Base-by-base conservation (phyloP, 1,140 invertebrate species). In the Anoplophora glabripennis region DNA sequence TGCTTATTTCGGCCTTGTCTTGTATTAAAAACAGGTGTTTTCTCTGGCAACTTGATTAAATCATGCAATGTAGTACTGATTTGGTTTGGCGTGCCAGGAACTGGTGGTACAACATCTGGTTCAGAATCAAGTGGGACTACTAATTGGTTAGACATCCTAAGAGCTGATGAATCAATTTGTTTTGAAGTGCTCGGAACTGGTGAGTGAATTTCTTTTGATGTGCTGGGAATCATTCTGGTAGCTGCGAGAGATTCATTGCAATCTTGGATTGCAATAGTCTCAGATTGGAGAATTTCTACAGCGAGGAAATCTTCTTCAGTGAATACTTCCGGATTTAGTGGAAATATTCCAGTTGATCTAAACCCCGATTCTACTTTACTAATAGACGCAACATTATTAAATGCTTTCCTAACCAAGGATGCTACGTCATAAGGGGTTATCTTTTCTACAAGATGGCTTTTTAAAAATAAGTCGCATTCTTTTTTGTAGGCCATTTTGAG, bases 311-410 rank as follows among this genome's bases (percentile, higher is more conserved):
- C 51, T 17, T 48, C 44, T 21, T 65, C 56, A 33, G 41, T 5
- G 56, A 66, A 64, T 14, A 47, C 14, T 14, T 61, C 33, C 1
- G 59, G 59, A 57, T 64, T 61, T 15, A 58, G 9, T 15, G 65
- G 62, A 64, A 44, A 61, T 52, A 64, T 67, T 12, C 62, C 62
- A 21, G 55, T 45, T 18, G 58, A 18, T 28, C 45, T 58, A 46
- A 67, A 67, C 40, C 51, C 44, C 5, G 34, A 52, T 46, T 59
- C 52, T 28, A n/a, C 62, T 45, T 67, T 64, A 7, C 33, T 38
- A 41, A 64, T 58, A 14, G 53, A 40, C 3, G 61, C 42, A 34
- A 64, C 35, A 14, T 52, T 56, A 38, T 12, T 36, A 36, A 56
- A 67, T 44, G 63, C 62, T 48, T 47, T 57, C 9, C 35, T 64